These are phyloP conservation scores for Varanus salvator DNA, from an alignment of 2,113 vertebrate genomes.

Conservation along the genomic window DNA sequence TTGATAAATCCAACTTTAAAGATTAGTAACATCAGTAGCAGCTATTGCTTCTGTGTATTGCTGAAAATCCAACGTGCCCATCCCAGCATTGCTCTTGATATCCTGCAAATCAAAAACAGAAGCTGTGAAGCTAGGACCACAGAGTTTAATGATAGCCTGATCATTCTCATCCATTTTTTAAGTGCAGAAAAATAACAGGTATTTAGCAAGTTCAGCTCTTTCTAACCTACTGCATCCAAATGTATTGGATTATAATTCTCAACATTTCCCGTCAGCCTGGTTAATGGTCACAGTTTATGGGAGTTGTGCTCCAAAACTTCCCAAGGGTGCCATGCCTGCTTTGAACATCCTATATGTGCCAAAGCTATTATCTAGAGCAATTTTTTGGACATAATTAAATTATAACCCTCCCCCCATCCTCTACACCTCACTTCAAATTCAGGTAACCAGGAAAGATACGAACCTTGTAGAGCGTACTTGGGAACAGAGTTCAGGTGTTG, in stretches of 20 bases:
- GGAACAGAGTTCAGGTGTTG: constrained; percentile 9
- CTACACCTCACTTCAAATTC: neutral
- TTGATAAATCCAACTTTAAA: neutral
- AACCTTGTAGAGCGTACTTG: constrained; percentile 25
- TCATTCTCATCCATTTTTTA: neutral
- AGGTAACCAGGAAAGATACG: neutral
- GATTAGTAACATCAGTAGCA: neutral
- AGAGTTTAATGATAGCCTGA: neutral
- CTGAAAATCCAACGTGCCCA: constrained; percentile 29
- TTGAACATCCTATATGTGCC: too few relatives aligned
- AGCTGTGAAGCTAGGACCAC: neutral
- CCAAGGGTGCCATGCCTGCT: too few relatives aligned
- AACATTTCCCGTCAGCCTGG: too few relatives aligned
- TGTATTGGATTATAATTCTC: too few relatives aligned
- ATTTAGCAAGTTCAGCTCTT: neutral
- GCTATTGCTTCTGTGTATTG: neutral
- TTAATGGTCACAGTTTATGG: too few relatives aligned
- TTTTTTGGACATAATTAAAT: neutral
- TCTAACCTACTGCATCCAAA: too few relatives aligned
- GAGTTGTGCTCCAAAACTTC: too few relatives aligned
- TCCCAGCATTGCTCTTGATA: constrained; percentile 16
- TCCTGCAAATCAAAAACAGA: neutral
- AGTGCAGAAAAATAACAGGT: neutral
- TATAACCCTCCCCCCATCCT: neutral
- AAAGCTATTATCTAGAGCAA: neutral